A percentile compares a stretch with the other conserved stretches of the same genome.
These are phyloP conservation scores for Diorhabda sublineata DNA, from an alignment of 1,140 invertebrate species.

Conservation along the genomic window DNA sequence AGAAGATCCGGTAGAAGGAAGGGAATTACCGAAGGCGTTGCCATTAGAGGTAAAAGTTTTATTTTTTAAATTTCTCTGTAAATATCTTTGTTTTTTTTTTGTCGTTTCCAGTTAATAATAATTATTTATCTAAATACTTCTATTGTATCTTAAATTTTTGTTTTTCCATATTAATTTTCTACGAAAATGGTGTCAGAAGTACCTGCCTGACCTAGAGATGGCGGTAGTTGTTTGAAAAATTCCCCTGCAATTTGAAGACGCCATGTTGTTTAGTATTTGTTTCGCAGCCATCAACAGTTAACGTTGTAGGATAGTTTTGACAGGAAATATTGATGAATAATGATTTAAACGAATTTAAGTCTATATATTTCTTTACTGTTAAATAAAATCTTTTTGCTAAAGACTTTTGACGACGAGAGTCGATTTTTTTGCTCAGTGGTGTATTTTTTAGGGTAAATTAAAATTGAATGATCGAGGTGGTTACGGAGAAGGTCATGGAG, in stretches of 20 bases:
- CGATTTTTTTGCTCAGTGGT: neutral
- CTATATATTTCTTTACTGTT: neutral
- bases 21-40: constrained; percentile 27
- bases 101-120: too few species aligned
- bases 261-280: too few species aligned
- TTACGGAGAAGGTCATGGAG: neutral
- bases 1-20: constrained; percentile 14
- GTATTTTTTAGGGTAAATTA: neutral
- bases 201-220: too few species aligned
- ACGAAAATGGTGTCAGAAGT: too few species aligned
- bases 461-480: neutral
- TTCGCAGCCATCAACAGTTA: neutral
- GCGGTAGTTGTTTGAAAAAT: neutral
- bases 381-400: neutral
- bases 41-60: constrained; percentile 23
- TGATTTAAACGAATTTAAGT: too few species aligned
- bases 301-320: neutral
- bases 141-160: neutral
- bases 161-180: neutral
- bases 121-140: too few species aligned
- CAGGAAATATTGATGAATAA: neutral
- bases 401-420: too few species aligned
- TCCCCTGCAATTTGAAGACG: neutral
- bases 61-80: too few species aligned
- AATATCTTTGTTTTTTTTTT: too few species aligned